Evolutionary conservation across 2,113 vertebrate genomes (phyloP).

Genomic region (Rhinichthys klamathensis): DNA sequence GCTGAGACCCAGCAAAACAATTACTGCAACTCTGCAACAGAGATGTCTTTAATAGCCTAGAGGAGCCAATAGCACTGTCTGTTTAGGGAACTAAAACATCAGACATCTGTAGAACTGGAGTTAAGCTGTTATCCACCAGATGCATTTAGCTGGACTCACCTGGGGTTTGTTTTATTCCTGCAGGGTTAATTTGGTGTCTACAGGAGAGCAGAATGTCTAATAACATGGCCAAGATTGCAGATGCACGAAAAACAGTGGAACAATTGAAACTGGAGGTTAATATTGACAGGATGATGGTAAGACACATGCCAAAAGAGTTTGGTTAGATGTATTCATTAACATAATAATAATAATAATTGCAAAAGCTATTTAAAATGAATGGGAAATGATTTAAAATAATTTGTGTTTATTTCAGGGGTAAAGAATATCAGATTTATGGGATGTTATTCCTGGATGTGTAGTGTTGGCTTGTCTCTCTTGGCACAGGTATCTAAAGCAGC

Average conservation of each 20-base stretch:
- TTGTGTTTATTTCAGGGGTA: background rate
- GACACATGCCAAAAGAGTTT: slow-evolving; percentile 23
- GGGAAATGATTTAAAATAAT: background rate
- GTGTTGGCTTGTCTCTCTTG: background rate
- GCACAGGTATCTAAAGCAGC: slow-evolving; percentile 87
- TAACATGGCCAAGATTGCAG: slow-evolving; percentile 92
- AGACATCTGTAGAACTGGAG: slow-evolving; percentile 3
- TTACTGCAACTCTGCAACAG: slow-evolving; percentile 46
- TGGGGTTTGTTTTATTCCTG: slow-evolving; percentile 31
- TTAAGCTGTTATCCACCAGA: slow-evolving; percentile 16
- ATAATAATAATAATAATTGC: background rate
- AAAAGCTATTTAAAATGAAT: too few relatives aligned
- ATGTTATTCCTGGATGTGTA: background rate
- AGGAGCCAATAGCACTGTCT: background rate
- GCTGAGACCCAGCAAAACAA: slow-evolving; percentile 78
- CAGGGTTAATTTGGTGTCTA: slow-evolving; percentile 17
- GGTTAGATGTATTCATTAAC: background rate
- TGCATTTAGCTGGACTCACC: slow-evolving; percentile 21
- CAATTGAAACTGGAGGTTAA: slow-evolving; percentile 91
- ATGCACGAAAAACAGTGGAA: slow-evolving; percentile 88
- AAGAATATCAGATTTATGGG: background rate
- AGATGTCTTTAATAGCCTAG: slow-evolving; percentile 7
- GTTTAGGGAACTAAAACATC: slow-evolving; percentile 12
- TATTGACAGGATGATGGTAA: slow-evolving; percentile 90
- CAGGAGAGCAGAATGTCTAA: slow-evolving; percentile 84